phyloP scores from a whole-genome alignment of 2,888 invertebrate genomes.

The Timandra comae region DNA sequence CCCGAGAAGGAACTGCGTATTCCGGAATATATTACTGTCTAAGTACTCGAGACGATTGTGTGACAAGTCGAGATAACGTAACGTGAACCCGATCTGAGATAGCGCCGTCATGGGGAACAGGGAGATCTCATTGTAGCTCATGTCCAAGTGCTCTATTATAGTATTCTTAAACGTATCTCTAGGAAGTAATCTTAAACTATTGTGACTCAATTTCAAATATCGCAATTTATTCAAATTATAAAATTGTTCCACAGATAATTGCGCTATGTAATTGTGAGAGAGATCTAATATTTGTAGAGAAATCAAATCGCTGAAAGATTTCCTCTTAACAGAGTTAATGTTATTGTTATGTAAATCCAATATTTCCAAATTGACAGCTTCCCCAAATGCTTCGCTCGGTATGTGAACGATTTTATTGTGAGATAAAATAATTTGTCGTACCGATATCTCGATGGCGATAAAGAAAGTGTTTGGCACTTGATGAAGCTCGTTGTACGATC shows the following conservation, averaged over 20 bases:
- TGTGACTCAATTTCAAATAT: slow-evolving; percentile 83
- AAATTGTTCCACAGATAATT: slow-evolving; percentile 88
- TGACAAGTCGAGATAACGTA: slow-evolving; percentile 86
- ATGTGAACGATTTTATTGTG: slow-evolving; percentile 84
- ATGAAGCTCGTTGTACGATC: slow-evolving; percentile 81
- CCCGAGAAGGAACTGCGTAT: slow-evolving; percentile 85
- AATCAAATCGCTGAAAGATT: slow-evolving; percentile 85
- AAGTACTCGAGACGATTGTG: slow-evolving; percentile 89
- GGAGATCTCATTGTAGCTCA: slow-evolving; percentile 86
- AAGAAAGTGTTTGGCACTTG: slow-evolving; percentile 81
- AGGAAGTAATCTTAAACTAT: slow-evolving; percentile 83
- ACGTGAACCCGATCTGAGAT: slow-evolving; percentile 86
- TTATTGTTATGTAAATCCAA: slow-evolving; percentile 85
- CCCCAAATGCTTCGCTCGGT: slow-evolving; percentile 85
- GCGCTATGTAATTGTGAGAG: slow-evolving; percentile 84
- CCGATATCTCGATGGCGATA: slow-evolving; percentile 77
- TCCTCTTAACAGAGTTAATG: slow-evolving; percentile 82
- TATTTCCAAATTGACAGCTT: slow-evolving; percentile 82
- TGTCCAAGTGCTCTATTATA: slow-evolving; percentile 85
- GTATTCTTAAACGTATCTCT: slow-evolving; percentile 88
- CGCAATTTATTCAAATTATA: slow-evolving; percentile 84
- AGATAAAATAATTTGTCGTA: slow-evolving; percentile 83
- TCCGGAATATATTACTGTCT: slow-evolving; percentile 91
- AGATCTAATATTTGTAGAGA: slow-evolving; percentile 87
- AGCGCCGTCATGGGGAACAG: slow-evolving; percentile 88